Evolutionary conservation across 2,888 invertebrate genomes (phyloP).

Genomic region (Laothoe populi): DNA sequence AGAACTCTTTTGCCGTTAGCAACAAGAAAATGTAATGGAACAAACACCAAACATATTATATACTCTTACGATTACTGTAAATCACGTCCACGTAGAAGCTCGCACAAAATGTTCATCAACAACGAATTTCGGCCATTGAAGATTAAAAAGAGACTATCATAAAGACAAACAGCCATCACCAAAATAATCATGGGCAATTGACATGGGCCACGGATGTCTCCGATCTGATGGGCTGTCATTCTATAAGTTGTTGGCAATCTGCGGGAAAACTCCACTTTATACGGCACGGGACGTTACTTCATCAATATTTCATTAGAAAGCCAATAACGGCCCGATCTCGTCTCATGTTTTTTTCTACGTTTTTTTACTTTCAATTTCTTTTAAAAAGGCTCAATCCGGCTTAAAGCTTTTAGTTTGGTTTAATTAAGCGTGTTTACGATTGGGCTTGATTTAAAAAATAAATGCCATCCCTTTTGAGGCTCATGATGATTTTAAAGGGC

Average conservation of each 20-base stretch:
- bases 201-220: not conserved
- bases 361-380: conserved; percentile 30
- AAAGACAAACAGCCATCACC: not conserved
- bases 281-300: conserved; percentile 28
- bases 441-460: not conserved
- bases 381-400: conserved; percentile 30
- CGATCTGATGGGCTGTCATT: not conserved
- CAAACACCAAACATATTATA: too few relatives aligned
- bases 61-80: too few relatives aligned
- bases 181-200: not conserved
- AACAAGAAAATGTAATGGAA: too few relatives aligned
- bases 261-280: conserved; percentile 14
- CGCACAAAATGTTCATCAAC: not conserved
- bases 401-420: conserved; percentile 29
- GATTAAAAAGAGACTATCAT: not conserved
- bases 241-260: conserved; percentile 26
- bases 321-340: conserved; percentile 32
- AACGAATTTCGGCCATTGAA: not conserved
- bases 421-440: not conserved
- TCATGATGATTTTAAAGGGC: not conserved
- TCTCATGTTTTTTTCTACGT: conserved; percentile 31
- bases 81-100: not conserved
- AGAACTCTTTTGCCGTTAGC: too few relatives aligned
- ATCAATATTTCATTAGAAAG: conserved; percentile 40
- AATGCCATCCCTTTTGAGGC: not conserved